A percentile compares a stretch with the other conserved stretches of the same genome.
Evolutionary conservation across 2,797 vertebrate genomes (phyloP).

Genomic region (Myotis findleyi): DNA sequence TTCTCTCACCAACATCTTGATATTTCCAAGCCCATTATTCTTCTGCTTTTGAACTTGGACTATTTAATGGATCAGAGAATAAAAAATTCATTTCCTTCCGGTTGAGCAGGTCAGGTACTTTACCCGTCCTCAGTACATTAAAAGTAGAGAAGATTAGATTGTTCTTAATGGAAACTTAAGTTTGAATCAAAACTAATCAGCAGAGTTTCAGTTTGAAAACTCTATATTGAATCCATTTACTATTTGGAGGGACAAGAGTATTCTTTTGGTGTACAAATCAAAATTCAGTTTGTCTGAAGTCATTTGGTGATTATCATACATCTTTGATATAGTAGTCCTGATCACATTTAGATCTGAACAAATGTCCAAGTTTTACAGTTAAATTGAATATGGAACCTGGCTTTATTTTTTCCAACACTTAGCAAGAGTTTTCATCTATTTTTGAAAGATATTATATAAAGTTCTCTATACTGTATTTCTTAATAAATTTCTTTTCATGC

Average conservation of each 20-base stretch:
- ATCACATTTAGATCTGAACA: not conserved
- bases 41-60: slow-evolving; percentile 46
- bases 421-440: not conserved
- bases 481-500: not conserved
- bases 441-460: not conserved
- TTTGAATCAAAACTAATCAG: slow-evolving; percentile 37
- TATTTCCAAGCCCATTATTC: not conserved
- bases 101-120: not conserved
- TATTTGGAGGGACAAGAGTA: not conserved
- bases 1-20: not conserved
- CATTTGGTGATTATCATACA: not conserved
- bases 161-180: not conserved
- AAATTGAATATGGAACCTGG: not conserved
- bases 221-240: not conserved
- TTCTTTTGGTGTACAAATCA: not conserved
- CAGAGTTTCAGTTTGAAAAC: slow-evolving; percentile 31
- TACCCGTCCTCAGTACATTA: not conserved
- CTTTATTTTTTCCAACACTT: not conserved
- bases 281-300: not conserved
- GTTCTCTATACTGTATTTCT: not conserved
- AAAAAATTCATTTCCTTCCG: slow-evolving; percentile 44
- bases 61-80: slow-evolving; percentile 30
- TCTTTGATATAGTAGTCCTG: not conserved
- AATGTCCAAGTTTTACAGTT: not conserved
- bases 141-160: slow-evolving; percentile 7